Evolutionary conservation across 2,888 invertebrate species (phyloP).

Genomic region (Mesorhabditis spiculigera): DNA sequence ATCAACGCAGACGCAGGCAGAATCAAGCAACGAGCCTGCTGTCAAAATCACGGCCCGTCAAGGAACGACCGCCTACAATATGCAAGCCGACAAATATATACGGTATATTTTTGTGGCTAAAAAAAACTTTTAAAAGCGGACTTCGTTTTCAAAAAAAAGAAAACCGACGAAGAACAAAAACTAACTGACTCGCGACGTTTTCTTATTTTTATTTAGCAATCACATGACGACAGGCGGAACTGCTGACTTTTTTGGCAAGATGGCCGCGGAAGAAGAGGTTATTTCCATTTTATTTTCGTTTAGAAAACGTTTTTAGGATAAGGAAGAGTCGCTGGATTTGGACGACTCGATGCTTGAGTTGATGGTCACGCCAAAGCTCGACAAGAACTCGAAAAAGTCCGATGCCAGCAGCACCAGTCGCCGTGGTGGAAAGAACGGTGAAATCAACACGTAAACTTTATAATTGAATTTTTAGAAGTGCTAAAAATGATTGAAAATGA

Average conservation of each 20-base stretch:
- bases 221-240: not conserved
- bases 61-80: not conserved
- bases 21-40: not conserved
- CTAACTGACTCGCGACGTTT: too few relatives aligned
- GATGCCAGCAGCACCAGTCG: too few relatives aligned
- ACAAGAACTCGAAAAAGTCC: too few relatives aligned
- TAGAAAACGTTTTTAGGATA: not conserved
- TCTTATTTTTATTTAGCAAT: not conserved
- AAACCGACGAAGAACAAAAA: too few relatives aligned
- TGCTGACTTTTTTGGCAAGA: conserved; percentile 1
- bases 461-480: too few relatives aligned
- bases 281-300: not conserved
- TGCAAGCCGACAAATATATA: conserved; percentile 2
- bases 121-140: not conserved
- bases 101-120: not conserved
- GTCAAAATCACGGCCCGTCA: conserved; percentile 1
- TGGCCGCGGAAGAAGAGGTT: not conserved
- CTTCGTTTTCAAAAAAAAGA: too few relatives aligned
- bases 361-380: not conserved
- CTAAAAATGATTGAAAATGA: too few relatives aligned
- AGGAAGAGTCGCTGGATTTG: not conserved
- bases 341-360: conserved; percentile 1
- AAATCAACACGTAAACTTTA: too few relatives aligned
- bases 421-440: too few relatives aligned
- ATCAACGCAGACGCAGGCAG: not conserved